phyloP scores from a whole-genome alignment of 1,140 invertebrate species.

The Drosophila parabipectinata region DNA sequence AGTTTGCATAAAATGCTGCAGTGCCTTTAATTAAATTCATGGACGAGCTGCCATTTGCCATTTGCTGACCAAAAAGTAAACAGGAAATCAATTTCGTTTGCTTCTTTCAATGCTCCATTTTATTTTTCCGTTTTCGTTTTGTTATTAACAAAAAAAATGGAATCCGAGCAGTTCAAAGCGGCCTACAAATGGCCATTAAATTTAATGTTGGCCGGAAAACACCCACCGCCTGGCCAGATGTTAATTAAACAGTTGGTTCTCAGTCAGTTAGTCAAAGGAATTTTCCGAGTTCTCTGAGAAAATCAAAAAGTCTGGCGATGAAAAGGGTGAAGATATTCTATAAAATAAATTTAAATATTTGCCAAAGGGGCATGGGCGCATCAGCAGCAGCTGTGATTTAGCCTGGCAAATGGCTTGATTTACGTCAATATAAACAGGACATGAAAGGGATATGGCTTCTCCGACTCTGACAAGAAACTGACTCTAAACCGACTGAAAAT shows the following conservation, averaged over 20 bases:
- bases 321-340: constrained; percentile 49
- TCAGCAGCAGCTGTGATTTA: constrained; percentile 44
- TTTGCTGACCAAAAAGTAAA: constrained; percentile 65
- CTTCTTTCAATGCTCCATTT: constrained; percentile 12
- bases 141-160: constrained; percentile 34
- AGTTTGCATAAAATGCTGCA: constrained; percentile 40
- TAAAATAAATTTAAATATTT: constrained; percentile 74
- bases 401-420: constrained; percentile 65
- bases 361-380: constrained; percentile 30
- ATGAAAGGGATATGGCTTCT: constrained; percentile 48
- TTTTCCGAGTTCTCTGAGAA: not conserved
- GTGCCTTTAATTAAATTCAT: constrained; percentile 65
- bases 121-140: constrained; percentile 4
- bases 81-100: constrained; percentile 64
- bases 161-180: constrained; percentile 26
- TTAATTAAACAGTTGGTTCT: constrained; percentile 65
- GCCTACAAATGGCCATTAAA: constrained; percentile 42
- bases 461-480: constrained; percentile 9
- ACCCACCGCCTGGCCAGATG: constrained; percentile 29
- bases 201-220: constrained; percentile 45
- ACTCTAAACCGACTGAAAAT: constrained; percentile 12
- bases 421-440: constrained; percentile 62
- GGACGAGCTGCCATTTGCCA: constrained; percentile 27
- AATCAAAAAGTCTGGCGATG: constrained; percentile 30
- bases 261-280: constrained; percentile 27